Evolutionary conservation across 2,797 vertebrate species (phyloP).

Genomic region (Sebastes trivittatus): DNA sequence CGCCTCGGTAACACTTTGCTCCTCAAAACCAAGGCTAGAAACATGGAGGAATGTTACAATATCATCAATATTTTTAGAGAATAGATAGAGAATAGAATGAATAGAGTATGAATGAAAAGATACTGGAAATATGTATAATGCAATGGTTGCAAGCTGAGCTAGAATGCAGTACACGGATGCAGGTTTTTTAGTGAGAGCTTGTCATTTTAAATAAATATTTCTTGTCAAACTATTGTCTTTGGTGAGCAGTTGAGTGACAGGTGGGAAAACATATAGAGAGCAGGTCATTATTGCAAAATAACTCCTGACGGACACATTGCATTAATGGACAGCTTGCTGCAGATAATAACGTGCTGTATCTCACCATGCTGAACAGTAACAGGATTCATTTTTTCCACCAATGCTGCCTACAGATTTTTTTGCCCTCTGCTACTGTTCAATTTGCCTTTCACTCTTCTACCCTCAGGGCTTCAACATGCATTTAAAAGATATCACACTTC

Average conservation of each 20-base stretch:
- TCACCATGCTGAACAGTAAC: not conserved
- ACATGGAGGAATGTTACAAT: not conserved
- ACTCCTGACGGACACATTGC: not conserved
- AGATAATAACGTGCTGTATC: conserved; percentile 19
- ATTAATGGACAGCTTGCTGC: conserved; percentile 8
- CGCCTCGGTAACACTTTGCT: not conserved
- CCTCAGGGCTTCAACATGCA: conserved; percentile 22
- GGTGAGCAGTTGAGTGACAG: not conserved
- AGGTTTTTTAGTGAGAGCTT: not conserved
- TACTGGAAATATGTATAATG: not conserved
- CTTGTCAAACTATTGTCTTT: not conserved
- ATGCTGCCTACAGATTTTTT: conserved; percentile 14
- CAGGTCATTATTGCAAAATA: not conserved
- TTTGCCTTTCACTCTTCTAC: conserved; percentile 14
- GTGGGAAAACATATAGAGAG: not conserved
- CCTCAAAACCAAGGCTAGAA: not conserved
- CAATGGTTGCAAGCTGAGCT: not conserved
- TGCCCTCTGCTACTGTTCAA: not conserved
- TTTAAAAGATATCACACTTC: conserved; percentile 26
- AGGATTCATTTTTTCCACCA: conserved; percentile 13
- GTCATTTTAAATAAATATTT: not conserved
- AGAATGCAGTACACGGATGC: not conserved
- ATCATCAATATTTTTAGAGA: not conserved
- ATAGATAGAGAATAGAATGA: not conserved
- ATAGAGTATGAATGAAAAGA: not conserved